Percentiles rank a stretch among this genome's conserved stretches.
phyloP scores from a whole-genome alignment of 2,888 invertebrate species.

The Perdita meconis region DNA sequence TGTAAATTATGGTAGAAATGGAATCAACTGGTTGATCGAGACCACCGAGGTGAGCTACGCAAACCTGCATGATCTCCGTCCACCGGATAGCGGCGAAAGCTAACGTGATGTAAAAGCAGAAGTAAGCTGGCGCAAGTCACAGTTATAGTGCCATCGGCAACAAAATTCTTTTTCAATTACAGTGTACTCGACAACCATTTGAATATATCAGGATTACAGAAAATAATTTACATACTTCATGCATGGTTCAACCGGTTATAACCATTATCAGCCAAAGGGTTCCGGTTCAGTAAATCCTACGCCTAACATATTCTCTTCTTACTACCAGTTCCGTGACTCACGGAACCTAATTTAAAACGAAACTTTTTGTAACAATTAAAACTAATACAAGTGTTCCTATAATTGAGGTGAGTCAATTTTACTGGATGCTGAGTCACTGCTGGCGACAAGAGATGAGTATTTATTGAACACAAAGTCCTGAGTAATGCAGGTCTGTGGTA shows the following conservation, averaged over 20 bases:
- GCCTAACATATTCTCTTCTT: conserved; percentile 2
- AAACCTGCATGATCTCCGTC: too few species aligned
- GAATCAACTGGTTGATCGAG: too few species aligned
- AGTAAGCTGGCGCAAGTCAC: not conserved
- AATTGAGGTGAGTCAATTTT: too few species aligned
- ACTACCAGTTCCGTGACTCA: conserved; percentile 1
- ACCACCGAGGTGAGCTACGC: too few species aligned
- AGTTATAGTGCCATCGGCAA: not conserved
- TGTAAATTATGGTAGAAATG: too few species aligned
- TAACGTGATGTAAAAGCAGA: not conserved
- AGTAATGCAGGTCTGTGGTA: too few species aligned
- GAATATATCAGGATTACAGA: not conserved
- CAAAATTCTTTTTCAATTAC: not conserved
- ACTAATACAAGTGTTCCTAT: too few species aligned
- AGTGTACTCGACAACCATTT: not conserved
- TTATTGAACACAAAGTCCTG: too few species aligned
- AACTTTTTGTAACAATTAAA: not conserved
- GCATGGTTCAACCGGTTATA: conserved; percentile 16
- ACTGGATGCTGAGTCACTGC: too few species aligned
- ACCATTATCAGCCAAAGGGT: conserved; percentile 11
- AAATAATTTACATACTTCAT: not conserved
- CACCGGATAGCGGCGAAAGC: not conserved
- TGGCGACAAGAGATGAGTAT: too few species aligned
- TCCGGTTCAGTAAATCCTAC: conserved; percentile 17
- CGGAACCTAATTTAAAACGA: not conserved